Evolutionary conservation across 1,140 invertebrate species (phyloP).

Genomic region (Galleria mellonella): DNA sequence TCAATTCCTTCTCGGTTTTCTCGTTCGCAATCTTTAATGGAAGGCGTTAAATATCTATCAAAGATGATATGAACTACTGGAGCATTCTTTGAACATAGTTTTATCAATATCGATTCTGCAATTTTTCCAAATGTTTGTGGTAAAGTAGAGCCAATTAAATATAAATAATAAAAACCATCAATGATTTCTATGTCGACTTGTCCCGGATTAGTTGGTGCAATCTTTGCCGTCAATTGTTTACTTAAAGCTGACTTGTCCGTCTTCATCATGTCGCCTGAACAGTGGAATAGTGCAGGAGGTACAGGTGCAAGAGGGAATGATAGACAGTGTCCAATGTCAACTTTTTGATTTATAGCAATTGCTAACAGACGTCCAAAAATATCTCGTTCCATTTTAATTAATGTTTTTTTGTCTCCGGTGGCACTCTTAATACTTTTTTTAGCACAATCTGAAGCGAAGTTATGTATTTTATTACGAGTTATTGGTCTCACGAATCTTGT

Average conservation of each 20-base stretch:
- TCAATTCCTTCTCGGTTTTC: conserved; percentile 18
- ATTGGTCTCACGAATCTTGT: not conserved
- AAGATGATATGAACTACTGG: conserved; percentile 14
- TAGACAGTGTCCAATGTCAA: conserved; percentile 20
- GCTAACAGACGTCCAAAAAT: conserved; percentile 13
- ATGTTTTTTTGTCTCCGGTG: conserved; percentile 22
- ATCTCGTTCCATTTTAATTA: conserved; percentile 33
- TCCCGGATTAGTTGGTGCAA: conserved; percentile 9
- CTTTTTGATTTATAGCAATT: conserved; percentile 19
- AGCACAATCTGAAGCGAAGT: not conserved
- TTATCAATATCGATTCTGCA: conserved; percentile 22
- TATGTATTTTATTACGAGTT: not conserved
- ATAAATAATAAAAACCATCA: conserved; percentile 33
- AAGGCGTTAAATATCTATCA: conserved; percentile 18
- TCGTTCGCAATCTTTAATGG: conserved; percentile 36
- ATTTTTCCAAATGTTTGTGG: conserved; percentile 26
- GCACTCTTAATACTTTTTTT: conserved; percentile 17
- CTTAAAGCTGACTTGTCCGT: conserved; percentile 17
- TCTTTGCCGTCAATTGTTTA: conserved; percentile 6
- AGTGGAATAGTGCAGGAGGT: conserved; percentile 27
- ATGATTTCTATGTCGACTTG: conserved; percentile 24
- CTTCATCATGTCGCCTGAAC: conserved; percentile 18
- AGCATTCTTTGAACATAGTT: conserved; percentile 13
- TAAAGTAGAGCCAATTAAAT: too few species aligned
- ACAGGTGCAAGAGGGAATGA: conserved; percentile 22